Evolutionary conservation across 2,113 vertebrate genomes (phyloP).

Genomic region (Siphamia tubifer): DNA sequence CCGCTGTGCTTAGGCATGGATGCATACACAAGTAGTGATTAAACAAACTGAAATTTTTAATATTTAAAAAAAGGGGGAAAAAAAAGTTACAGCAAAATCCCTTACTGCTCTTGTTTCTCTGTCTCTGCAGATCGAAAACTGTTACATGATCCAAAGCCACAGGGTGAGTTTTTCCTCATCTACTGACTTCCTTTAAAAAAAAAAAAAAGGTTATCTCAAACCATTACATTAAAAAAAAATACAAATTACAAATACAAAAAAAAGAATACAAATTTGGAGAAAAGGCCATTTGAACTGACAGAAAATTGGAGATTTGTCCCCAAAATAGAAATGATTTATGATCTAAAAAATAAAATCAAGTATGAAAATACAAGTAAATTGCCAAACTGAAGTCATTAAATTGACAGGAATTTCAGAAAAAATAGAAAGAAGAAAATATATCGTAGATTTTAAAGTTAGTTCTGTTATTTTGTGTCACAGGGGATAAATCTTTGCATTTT

Average conservation of each 20-base stretch:
- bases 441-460: neutral
- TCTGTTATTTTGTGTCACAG: neutral
- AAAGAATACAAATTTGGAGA: no score
- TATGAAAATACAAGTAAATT: neutral
- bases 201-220: no score
- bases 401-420: neutral
- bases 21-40: constrained; percentile 1
- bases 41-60: neutral
- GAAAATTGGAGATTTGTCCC: no score
- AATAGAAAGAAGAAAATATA: neutral
- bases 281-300: no score
- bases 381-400: no score
- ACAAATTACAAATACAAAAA: no score
- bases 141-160: constrained; percentile 91
- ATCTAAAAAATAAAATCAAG: no score
- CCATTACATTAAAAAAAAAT: no score
- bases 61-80: neutral
- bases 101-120: constrained; percentile 67
- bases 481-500: neutral
- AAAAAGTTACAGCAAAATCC: constrained; percentile 6
- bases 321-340: no score
- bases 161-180: constrained; percentile 85
- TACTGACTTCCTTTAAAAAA: neutral
- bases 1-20: neutral
- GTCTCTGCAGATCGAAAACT: constrained; percentile 90